Evolutionary conservation across 2,888 invertebrate genomes (phyloP), one percentile per base, ranked within the genome.

Genomic region (Calameuta idolon): DNA sequence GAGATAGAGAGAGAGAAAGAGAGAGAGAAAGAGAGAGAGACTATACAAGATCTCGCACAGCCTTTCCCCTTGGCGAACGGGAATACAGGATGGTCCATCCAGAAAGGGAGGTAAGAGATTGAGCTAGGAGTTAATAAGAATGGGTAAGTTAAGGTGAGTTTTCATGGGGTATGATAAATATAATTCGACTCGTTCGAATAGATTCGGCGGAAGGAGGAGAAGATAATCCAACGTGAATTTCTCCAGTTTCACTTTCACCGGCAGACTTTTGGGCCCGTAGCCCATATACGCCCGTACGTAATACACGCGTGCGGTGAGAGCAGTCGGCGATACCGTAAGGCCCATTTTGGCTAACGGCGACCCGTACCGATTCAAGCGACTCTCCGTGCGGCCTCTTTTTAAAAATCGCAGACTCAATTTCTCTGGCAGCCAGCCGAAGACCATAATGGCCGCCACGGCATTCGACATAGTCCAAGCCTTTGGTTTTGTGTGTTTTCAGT

Each of bases 401-500:
- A n/a, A 55, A 55, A 9, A 55, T 55, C 23, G 23, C 55, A 55
- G 55, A 55, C 0, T 15, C 15, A 55, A 55, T 55, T 55, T 55
- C 55, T 55, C 55, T 5, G 55, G 15, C 15, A 55, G 55, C 55
- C 55, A 55, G 23, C 23, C 23, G 23, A 55, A 23, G 5, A 31
- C 4, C n/a, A 3, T 71, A 71, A 71, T 71, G 71, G 71, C 31
- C 31, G 33, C 33, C 71, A 11, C 23, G 55, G 55, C 1, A 55
- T 23, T 23, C 55, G 23, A 23, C 55, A 23, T 5, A 9, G 71
- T 11, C 31, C 71, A 2, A 15, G 71, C 71, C 71, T 71, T 23
- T 31, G 71, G 71, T 71, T 4, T 71, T 23, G 80, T 73, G 76
- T 83, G 83, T 85, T 85, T 85, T 85, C 83, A 34, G 33, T 55